phyloP scores from a whole-genome alignment of 1,140 invertebrate species.

The Phymorhynchus buccinoides region DNA sequence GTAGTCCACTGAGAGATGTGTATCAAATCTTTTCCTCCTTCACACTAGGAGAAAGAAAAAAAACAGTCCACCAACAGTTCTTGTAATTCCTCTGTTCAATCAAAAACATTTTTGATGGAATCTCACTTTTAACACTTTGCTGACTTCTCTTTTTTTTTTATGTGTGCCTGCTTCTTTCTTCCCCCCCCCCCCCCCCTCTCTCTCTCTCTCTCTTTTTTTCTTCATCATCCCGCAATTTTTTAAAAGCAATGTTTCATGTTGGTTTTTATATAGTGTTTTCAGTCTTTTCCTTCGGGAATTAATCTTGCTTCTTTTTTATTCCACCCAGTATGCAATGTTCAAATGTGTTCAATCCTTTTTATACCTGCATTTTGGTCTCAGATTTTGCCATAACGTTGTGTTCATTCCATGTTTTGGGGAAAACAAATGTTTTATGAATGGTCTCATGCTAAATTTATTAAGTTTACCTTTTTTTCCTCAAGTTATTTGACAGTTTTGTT shows the following conservation, averaged over 20 bases:
- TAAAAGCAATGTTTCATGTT: neutral
- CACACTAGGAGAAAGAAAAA: conserved; percentile 15
- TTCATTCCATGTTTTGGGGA: neutral
- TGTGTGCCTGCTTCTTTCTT: neutral
- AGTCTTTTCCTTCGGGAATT: neutral
- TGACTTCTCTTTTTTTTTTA: neutral
- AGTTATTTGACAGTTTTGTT: neutral
- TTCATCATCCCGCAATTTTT: neutral
- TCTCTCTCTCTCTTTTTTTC: neutral
- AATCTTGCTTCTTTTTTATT: neutral
- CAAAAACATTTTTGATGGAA: neutral
- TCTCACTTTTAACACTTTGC: neutral
- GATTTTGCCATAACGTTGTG: neutral
- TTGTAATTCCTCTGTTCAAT: neutral
- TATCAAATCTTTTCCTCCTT: conserved; percentile 8
- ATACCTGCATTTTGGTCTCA: neutral
- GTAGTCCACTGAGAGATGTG: neutral
- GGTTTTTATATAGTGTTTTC: conserved; percentile 6
- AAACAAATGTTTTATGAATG: neutral
- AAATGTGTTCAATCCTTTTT: conserved; percentile 7
- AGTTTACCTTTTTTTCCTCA: neutral
- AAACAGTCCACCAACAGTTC: neutral
- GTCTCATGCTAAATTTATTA: neutral
- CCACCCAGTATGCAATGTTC: conserved; percentile 1
- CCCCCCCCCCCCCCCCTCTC: conserved; percentile 17